A percentile compares a stretch with the other conserved stretches of the same genome.
Evolutionary conservation across 2,888 invertebrate genomes (phyloP).

Genomic region (Ischnus inquisitorius): DNA sequence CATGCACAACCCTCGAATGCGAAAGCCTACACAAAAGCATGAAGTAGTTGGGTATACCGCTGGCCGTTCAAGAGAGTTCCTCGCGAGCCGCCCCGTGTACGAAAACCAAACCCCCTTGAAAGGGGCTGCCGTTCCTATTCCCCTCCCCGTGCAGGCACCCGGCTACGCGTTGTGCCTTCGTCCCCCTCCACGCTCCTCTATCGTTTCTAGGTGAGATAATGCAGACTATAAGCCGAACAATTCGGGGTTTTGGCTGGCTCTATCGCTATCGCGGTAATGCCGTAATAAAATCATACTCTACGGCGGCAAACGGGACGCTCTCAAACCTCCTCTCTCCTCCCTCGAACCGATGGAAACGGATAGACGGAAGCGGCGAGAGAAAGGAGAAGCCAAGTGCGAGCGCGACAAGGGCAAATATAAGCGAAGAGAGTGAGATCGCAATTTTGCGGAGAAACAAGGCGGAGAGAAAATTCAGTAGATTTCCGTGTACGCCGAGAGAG

Average conservation of each 20-base stretch:
- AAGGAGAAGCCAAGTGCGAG: slow-evolving; percentile 19
- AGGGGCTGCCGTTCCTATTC: slow-evolving; percentile 53
- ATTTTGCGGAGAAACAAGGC: slow-evolving; percentile 27
- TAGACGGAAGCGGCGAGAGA: slow-evolving; percentile 30
- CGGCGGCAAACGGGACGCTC: slow-evolving; percentile 79
- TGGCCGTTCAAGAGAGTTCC: slow-evolving; percentile 40
- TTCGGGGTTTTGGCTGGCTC: slow-evolving; percentile 83
- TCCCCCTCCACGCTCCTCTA: slow-evolving; percentile 66
- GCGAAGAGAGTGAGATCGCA: slow-evolving; percentile 46
- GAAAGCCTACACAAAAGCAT: slow-evolving; percentile 76
- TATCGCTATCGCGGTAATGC: slow-evolving; percentile 81
- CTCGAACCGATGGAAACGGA: slow-evolving; percentile 57
- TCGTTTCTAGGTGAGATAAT: slow-evolving; percentile 83
- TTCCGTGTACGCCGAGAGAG: slow-evolving; percentile 21
- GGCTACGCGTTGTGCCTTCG: slow-evolving; percentile 60
- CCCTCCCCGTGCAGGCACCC: slow-evolving; percentile 43
- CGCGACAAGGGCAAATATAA: slow-evolving; percentile 25
- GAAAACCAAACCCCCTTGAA: slow-evolving; percentile 64
- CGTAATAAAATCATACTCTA: slow-evolving; percentile 85
- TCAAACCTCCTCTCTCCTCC: slow-evolving; percentile 51
- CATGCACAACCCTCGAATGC: slow-evolving; percentile 75
- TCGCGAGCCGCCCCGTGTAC: slow-evolving; percentile 64
- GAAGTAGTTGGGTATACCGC: slow-evolving; percentile 39
- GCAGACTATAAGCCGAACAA: slow-evolving; percentile 84
- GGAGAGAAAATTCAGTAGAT: slow-evolving; percentile 8